phyloP scores from a whole-genome alignment of 1,140 invertebrate species.

The Plectrocnemia conspersa region DNA sequence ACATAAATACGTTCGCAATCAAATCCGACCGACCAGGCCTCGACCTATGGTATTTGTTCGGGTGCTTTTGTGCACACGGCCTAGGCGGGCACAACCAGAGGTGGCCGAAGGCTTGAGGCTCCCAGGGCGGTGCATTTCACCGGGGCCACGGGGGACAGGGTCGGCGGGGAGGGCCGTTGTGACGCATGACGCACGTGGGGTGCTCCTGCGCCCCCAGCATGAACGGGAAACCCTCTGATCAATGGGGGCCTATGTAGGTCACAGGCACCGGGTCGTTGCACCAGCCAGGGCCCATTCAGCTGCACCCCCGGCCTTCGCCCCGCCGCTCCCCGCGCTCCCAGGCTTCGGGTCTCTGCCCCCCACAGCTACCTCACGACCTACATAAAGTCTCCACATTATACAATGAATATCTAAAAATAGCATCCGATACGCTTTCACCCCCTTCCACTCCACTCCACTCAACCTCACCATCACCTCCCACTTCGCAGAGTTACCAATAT shows the following conservation, averaged over 20 bases:
- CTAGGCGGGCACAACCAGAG: constrained; percentile 1
- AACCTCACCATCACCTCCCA: background rate
- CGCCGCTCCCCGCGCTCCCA: constrained; percentile 2
- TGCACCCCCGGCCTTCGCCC: constrained; percentile 18
- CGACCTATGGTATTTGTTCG: background rate
- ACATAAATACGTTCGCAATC: no score
- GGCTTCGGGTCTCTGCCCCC: constrained; percentile 9
- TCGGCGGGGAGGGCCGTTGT: background rate
- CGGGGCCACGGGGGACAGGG: background rate
- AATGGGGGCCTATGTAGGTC: constrained; percentile 24
- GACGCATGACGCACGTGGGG: constrained; percentile 16
- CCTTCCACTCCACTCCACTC: background rate
- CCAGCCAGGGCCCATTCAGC: constrained; percentile 15
- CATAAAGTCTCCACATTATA: constrained; percentile 24
- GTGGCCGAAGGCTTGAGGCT: background rate
- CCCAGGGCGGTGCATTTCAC: background rate
- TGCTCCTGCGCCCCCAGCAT: constrained; percentile 4
- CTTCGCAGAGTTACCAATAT: background rate
- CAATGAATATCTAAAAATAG: constrained; percentile 24
- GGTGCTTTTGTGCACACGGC: background rate
- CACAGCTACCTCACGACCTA: constrained; percentile 19
- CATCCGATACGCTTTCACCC: constrained; percentile 1
- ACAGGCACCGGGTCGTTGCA: constrained; percentile 21
- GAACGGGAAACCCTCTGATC: constrained; percentile 20
- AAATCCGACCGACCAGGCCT: background rate